Evolutionary conservation across 2,113 vertebrate genomes (phyloP).

Genomic region (Entelurus aequoreus): DNA sequence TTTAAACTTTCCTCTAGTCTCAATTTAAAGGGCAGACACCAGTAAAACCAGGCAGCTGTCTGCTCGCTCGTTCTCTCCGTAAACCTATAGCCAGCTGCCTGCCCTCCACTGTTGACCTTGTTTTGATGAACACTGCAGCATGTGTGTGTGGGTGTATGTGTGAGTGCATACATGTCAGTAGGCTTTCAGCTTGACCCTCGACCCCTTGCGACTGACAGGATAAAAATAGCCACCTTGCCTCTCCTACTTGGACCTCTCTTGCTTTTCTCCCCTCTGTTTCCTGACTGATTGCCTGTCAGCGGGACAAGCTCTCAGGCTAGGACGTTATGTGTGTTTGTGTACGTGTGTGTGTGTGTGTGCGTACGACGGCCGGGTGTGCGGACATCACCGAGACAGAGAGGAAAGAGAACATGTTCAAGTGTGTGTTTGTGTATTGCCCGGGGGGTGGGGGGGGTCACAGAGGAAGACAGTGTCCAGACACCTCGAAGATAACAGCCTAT

Average conservation of each 20-base stretch:
- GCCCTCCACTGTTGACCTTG: conserved; percentile 64
- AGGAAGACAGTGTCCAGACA: conserved; percentile 61
- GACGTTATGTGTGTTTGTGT: conserved; percentile 2
- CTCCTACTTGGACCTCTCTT: conserved; percentile 28
- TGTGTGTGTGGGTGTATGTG: conserved; percentile 27
- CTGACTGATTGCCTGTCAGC: conserved; percentile 65
- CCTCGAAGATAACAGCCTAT: conserved; percentile 55
- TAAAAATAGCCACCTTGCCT: conserved; percentile 52
- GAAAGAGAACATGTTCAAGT: conserved; percentile 39
- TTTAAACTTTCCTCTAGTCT: conserved; percentile 59
- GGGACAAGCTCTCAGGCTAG: conserved; percentile 35
- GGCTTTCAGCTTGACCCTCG: conserved; percentile 49
- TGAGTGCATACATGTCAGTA: conserved; percentile 44
- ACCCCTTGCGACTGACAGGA: conserved; percentile 58
- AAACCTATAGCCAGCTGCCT: conserved; percentile 63
- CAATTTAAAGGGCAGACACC: conserved; percentile 55
- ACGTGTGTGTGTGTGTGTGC: conserved; percentile 16
- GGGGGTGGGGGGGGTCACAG: conserved; percentile 38
- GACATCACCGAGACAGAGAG: conserved; percentile 17
- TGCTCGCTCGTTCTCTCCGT: conserved; percentile 46
- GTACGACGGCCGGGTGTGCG: conserved; percentile 15
- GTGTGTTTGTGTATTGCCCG: conserved; percentile 37
- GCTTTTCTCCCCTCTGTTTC: conserved; percentile 54
- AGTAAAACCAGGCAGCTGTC: conserved; percentile 61
- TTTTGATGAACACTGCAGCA: conserved; percentile 56